Base-by-base conservation (phyloP, 2,888 invertebrate genomes). In the Frankliniella fusca region DNA sequence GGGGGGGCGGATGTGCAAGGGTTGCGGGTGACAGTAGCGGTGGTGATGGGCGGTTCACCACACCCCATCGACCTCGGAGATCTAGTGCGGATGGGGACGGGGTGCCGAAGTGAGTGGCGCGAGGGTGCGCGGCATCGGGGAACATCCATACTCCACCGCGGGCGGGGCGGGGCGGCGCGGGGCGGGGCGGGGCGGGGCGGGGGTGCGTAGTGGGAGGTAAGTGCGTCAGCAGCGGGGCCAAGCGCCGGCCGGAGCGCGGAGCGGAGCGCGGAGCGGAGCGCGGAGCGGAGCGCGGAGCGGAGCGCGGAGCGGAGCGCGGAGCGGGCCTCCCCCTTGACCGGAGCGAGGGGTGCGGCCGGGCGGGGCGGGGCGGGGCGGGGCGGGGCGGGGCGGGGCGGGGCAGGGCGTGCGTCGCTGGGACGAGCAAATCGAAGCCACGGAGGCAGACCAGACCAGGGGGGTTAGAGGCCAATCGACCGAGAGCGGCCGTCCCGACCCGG, bases 81-180 rank as follows among this genome's bases (percentile, higher is more conserved):
- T 38, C 38, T 38, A n/a, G n/a, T n/a, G 38, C 38, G 38, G 38
- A 38, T 5, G 38, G 38, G 38, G 38, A 38, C 38, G 38, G 38
- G 5, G 3, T 38, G 38, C 38, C 5, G 38, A 38, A 38, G 3
- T 38, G 38, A 38, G 38, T 38, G 38, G 5, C 38, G 5, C 38
- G 80, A 83, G 83, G 80, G 83, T 83, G 82, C 81, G 83, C 83
- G 84, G 83, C 65, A 84, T 85, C 84, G 84, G 85, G 84, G 84
- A 85, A 82, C 83, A 81, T 84, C 85, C 85, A 83, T n/a, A 84
- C 85, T 84, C 85, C 85, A 85, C 85, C 86, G 86, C 84, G 85
- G 85, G 82, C 83, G 83, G 86, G 86, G 84, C 86, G 86, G 50
- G 83, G 48, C 82, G 80, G 54, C n/a, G 80, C 49, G 3, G 61